Evolutionary conservation across 2,797 vertebrate genomes (phyloP).

Genomic region (Taeniopygia guttata): DNA sequence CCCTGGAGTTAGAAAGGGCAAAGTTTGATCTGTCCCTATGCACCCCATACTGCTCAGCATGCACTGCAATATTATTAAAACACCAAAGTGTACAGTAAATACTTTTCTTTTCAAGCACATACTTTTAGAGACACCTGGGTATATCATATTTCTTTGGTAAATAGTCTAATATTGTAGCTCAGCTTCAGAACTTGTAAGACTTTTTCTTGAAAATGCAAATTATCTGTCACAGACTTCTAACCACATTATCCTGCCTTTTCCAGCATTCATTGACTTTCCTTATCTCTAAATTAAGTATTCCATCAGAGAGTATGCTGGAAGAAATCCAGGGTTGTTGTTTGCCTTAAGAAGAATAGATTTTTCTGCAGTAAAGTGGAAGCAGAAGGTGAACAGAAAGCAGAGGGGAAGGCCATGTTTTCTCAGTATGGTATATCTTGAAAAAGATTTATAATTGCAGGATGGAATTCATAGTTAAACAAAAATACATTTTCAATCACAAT

Average conservation of each 20-base stretch:
- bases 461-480: neutral
- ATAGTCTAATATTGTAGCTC: neutral
- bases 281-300: constrained; percentile 15
- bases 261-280: neutral
- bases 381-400: neutral
- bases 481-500: neutral
- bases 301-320: neutral
- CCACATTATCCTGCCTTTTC: neutral
- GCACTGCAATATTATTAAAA: neutral
- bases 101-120: neutral
- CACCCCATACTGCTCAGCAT: neutral
- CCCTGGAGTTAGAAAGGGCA: fast-evolving
- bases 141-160: neutral
- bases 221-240: neutral
- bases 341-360: neutral
- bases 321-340: neutral
- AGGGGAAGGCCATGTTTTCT: neutral
- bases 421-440: neutral
- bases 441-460: neutral
- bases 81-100: neutral
- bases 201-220: neutral
- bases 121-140: neutral
- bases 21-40: neutral
- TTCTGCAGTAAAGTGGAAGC: neutral
- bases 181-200: neutral